Base-by-base conservation (phyloP, 1,140 invertebrate genomes). In the Micrasema minimum region DNA sequence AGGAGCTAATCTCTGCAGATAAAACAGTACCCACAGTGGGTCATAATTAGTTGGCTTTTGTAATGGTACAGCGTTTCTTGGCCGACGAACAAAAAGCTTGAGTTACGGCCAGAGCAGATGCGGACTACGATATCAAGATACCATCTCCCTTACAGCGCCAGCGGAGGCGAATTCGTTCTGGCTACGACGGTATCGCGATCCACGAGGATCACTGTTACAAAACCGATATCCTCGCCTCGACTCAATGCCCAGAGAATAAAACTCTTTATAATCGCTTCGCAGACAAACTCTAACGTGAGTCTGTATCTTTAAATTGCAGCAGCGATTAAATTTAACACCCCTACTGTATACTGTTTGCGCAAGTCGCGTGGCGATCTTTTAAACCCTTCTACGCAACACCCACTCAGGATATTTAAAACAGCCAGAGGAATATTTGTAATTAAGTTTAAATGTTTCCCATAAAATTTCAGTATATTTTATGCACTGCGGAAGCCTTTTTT, bases 11-110 rank as follows among this genome's bases (percentile, higher is more conserved):
- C 67, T 69, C 64, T n/a, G n/a, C n/a, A 66, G 71, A 72, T 72
- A 72, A 72, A 69, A 65, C 69, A 43, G 67, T 41, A 43, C 67
- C 55, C 43, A 46, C 43, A 23, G 61, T 73, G 72, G 67, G 55
- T 73, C 72, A 73, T 73, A 73, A 73, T 73, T 73, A 73, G 72
- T 69, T 72, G 38, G 66, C 72, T 73, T 73, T 73, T 73, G 72
- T 71, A 41, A 35, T 43, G 31, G 26, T 10, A 35, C 59, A 61
- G 57, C 67, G 57, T 72, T 57, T 72, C 66, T 50, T 62, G 59
- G 61, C 41, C 50, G 61, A 18, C 46, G 43, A 69, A 73, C 72
- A 73, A 69, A 73, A 73, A 66, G 72, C 53, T 50, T 65, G 62
- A 67, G 66, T 69, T 69, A 66, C 71, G 43, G 45, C 31, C 70